Conservation (phyloP, 1,140 invertebrate species). For the Ephestia elutella region DNA sequence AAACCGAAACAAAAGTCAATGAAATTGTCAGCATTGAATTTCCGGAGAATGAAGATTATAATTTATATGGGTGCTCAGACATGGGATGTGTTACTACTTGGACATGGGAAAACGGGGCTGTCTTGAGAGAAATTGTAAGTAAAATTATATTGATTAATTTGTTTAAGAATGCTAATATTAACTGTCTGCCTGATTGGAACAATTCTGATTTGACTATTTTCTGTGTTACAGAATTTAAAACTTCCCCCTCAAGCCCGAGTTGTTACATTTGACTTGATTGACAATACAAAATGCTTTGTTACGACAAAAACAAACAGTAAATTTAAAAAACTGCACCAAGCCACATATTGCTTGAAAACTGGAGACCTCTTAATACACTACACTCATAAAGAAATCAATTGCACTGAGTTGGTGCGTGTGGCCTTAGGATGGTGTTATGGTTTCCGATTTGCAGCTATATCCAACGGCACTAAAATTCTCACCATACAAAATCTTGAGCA, state of each 20-base stretch:
- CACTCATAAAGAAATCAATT: slow-evolving; percentile 21
- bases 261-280: slow-evolving; percentile 56
- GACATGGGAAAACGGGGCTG: slow-evolving; percentile 66
- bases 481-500: slow-evolving; percentile 51
- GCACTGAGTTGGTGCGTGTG: slow-evolving; percentile 41
- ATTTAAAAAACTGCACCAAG: slow-evolving; percentile 21
- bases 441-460: slow-evolving; percentile 54
- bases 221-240: slow-evolving; percentile 49
- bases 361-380: slow-evolving; percentile 43
- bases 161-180: slow-evolving; percentile 12
- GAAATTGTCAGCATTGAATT: slow-evolving; percentile 50
- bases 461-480: slow-evolving; percentile 47
- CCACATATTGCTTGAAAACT: slow-evolving; percentile 44
- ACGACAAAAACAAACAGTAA: slow-evolving; percentile 17
- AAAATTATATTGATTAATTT: not conserved
- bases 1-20: slow-evolving; percentile 44
- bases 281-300: slow-evolving; percentile 58
- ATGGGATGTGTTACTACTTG: slow-evolving; percentile 54
- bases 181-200: too few relatives aligned
- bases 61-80: slow-evolving; percentile 63
- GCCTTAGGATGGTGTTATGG: slow-evolving; percentile 52
- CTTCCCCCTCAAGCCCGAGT: slow-evolving; percentile 36
- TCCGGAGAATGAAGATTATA: slow-evolving; percentile 56
- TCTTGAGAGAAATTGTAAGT: slow-evolving; percentile 58
- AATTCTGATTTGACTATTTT: too few relatives aligned